Conservation (phyloP, 2,113 vertebrate species). For the Antechinus flavipes region DNA sequence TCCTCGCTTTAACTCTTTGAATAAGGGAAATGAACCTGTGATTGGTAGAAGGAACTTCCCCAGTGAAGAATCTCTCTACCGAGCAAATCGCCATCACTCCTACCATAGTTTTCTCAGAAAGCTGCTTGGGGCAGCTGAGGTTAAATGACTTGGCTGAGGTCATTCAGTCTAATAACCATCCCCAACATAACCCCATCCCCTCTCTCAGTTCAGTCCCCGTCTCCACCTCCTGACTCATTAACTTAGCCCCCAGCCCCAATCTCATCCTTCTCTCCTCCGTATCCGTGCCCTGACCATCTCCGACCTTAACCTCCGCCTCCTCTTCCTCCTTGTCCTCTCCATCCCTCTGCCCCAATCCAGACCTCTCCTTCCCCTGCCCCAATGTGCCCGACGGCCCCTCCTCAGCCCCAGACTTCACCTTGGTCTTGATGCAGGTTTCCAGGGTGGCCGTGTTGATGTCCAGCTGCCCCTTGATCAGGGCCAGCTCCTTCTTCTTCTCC, state of each 20-base stretch:
- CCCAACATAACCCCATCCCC: neutral
- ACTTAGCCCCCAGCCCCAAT: neutral
- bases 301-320: neutral
- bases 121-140: neutral
- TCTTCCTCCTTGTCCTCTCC: neutral
- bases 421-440: slow-evolving; percentile 70
- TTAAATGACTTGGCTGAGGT: neutral
- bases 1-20: neutral
- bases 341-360: neutral
- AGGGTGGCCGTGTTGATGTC: neutral
- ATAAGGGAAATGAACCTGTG: neutral
- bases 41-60: neutral
- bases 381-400: accelerated
- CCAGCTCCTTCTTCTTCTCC: slow-evolving; percentile 12
- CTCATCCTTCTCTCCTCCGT: neutral
- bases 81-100: neutral
- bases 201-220: neutral
- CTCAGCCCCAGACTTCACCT: slow-evolving; percentile 22
- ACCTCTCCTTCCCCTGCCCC: neutral
- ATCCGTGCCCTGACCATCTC: neutral
- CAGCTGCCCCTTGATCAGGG: slow-evolving; percentile 50
- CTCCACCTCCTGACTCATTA: neutral
- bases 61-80: neutral
- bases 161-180: neutral
- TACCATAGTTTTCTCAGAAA: neutral